Base-by-base conservation (phyloP, 2,888 invertebrate species). In the Hetaerina titia region DNA sequence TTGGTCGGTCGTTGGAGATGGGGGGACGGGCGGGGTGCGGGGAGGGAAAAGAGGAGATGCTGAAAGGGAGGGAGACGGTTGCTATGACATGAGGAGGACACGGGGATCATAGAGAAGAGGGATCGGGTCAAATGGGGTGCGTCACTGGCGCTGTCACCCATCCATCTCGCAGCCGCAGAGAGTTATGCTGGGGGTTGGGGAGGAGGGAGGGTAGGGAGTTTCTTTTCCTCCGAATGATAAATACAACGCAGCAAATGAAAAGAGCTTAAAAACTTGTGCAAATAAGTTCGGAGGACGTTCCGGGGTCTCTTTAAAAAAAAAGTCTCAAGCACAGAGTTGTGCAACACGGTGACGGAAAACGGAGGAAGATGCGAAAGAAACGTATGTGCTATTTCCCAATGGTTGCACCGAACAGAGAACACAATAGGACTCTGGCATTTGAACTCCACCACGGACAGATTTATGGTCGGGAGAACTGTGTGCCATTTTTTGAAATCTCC, bases 61-160 rank as follows among this genome's bases (percentile, higher is more conserved):
- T 31, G 15, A 45, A 69, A 64, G 63, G 64, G 31, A 64, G 63
- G 64, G 31, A 64, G 69, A 56, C 22, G 19, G 74, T 64, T 64
- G 0, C 17, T 45, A 22, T 15, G 74, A 74, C 25, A n/a, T 25
- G 22, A n/a, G 81, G 31, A 81, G 25, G 81, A n/a, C 31, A n/a
- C 22, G 56, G 8, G 88, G 89, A 89, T 89, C 89, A 89, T 56
- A 56, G 89, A 56, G 58, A n/a, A 57, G 81, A 13, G 45, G 58
- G 81, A 31, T 81, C n/a, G 81, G 57, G 58, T 58, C 57, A 89
- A 89, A 89, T 89, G n/a, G 58, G 89, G 57, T 22, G 89, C 89
- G 89, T 89, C 89, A 89, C 58, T 13, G 17, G 57, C 31, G 74
- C 5, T 81, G 31, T 2, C 31, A 25, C 31, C n/a, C 31, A 11